Evolutionary conservation across 2,888 invertebrate genomes (phyloP).

Genomic region (Oscheius sp.): DNA sequence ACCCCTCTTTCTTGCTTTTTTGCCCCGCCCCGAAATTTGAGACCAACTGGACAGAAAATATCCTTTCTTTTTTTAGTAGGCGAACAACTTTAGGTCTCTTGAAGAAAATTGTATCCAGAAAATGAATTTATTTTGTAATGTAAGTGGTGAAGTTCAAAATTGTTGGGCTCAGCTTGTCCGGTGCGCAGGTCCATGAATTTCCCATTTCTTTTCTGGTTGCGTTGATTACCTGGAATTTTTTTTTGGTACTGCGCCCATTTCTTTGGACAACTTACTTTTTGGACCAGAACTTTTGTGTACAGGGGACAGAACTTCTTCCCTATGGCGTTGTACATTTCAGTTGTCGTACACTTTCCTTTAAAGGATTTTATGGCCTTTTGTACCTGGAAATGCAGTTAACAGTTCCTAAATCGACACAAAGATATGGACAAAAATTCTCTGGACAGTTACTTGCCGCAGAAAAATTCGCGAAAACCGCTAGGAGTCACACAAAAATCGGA

Average conservation of each 20-base stretch:
- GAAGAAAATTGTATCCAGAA: too few relatives aligned
- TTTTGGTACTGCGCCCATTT: too few relatives aligned
- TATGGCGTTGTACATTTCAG: too few relatives aligned
- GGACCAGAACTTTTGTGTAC: background rate
- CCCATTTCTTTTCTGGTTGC: background rate
- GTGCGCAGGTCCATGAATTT: background rate
- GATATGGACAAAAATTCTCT: too few relatives aligned
- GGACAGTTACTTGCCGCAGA: background rate
- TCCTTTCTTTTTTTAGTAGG: too few relatives aligned
- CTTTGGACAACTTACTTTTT: background rate
- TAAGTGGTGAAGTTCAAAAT: background rate
- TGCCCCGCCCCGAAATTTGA: constrained; percentile 32
- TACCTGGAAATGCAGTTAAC: too few relatives aligned
- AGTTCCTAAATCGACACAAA: too few relatives aligned
- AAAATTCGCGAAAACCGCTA: background rate
- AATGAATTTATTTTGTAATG: background rate
- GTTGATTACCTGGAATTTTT: background rate
- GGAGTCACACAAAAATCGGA: too few relatives aligned
- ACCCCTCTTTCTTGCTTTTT: background rate
- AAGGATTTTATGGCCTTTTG: too few relatives aligned
- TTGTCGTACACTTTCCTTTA: too few relatives aligned
- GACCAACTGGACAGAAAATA: constrained; percentile 8
- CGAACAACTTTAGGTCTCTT: too few relatives aligned
- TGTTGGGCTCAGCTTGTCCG: background rate
- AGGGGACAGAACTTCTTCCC: background rate